phyloP scores from a whole-genome alignment of 2,113 vertebrate genomes.

The Sinocyclocheilus maitianheensis region DNA sequence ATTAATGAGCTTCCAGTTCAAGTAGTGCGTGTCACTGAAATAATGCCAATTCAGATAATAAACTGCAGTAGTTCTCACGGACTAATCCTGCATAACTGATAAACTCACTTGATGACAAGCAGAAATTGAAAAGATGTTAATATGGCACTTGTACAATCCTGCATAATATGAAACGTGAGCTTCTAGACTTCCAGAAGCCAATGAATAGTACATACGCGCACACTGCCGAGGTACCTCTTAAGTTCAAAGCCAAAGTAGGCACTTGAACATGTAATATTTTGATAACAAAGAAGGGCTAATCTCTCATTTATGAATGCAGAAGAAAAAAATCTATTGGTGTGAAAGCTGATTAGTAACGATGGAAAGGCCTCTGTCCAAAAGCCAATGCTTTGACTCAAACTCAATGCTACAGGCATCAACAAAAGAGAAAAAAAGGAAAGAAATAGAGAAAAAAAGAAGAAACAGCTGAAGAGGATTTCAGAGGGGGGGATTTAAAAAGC shows the following conservation, averaged over 20 bases:
- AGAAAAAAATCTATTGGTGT: constrained; percentile 29
- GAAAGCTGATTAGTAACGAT: constrained; percentile 21
- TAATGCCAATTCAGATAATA: constrained; percentile 16
- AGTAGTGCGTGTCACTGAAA: constrained; percentile 28
- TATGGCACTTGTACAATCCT: background rate
- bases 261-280: constrained; percentile 22
- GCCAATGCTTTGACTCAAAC: background rate
- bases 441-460: background rate
- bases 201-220: background rate
- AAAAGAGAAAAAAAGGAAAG: background rate
- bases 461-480: constrained; percentile 5
- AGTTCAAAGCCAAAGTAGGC: constrained; percentile 27
- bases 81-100: constrained; percentile 30
- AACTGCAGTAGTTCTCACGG: constrained; percentile 17
- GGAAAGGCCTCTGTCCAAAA: constrained; percentile 7
- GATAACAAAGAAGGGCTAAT: constrained; percentile 5
- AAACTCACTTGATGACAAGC: constrained; percentile 13
- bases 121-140: constrained; percentile 41
- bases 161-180: constrained; percentile 6
- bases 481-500: background rate
- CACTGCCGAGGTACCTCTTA: background rate
- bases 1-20: constrained; percentile 34
- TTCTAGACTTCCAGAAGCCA: constrained; percentile 4
- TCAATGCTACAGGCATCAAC: constrained; percentile 20
- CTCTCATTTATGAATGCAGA: constrained; percentile 9